phyloP scores from a whole-genome alignment of 2,797 vertebrate genomes.

The Pseudocheirus occidentalis region DNA sequence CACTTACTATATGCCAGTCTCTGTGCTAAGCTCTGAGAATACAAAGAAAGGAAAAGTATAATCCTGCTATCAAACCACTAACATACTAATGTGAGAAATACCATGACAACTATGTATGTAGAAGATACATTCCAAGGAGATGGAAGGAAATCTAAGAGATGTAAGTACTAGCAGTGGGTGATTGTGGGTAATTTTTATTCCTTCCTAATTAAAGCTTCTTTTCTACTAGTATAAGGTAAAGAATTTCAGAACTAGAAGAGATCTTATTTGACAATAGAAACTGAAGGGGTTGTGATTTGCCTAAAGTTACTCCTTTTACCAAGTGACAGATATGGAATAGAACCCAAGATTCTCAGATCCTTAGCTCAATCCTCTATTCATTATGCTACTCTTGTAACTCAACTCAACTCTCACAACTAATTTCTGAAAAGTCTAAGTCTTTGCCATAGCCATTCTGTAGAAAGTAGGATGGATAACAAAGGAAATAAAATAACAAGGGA shows the following conservation, averaged over 20 bases:
- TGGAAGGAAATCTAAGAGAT: neutral
- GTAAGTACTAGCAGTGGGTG: neutral
- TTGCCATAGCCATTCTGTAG: neutral
- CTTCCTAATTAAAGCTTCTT: neutral
- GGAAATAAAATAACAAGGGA: neutral
- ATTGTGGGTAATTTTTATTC: neutral
- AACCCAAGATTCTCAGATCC: neutral
- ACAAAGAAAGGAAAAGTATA: neutral
- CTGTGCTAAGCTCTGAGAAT: neutral
- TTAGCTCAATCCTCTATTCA: neutral
- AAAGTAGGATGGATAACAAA: neutral
- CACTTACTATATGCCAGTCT: neutral
- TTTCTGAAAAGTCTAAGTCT: neutral
- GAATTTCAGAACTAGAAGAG: neutral
- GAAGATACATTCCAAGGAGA: neutral
- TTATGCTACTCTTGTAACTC: neutral
- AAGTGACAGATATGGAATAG: neutral
- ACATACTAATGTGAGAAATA: neutral
- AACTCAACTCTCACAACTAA: too few relatives aligned
- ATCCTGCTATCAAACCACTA: neutral
- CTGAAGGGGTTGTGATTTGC: neutral
- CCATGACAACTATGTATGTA: neutral
- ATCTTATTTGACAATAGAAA: neutral
- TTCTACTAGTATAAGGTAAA: neutral
- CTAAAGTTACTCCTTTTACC: neutral